Evolutionary conservation across 2,113 vertebrate genomes (phyloP), one percentile per base, ranked within the genome.

Genomic region (Gambusia holbrooki): DNA sequence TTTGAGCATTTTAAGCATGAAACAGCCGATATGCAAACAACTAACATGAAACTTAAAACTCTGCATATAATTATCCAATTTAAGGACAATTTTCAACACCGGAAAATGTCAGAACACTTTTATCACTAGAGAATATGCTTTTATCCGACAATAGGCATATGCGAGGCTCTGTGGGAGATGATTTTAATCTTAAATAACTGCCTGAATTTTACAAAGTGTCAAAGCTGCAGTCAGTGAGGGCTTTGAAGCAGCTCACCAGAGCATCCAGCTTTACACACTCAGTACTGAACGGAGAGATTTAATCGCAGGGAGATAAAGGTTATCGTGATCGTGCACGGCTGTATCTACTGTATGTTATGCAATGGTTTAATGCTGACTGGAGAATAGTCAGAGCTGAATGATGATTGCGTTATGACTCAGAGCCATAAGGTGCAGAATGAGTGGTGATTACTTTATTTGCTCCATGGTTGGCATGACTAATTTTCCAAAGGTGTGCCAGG

Each of bases 241-340:
- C 81, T 87, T 84, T 89, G 73, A 85, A 85, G 87, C 17, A 62
- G 79, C 71, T 87, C 86, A 80, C 13, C 71, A 64, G 88, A 88
- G 85, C 89, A 84, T 83, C 84, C 84, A 81, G 80, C 88, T 66
- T 80, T 63, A 87, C 76, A 74, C 65, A 64, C 65, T 76, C 65
- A 1, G 65, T 3, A 1, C 78, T 70, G 74, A 83, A 81, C 37
- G 64, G 11, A 14, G 62, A 89, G 90, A 89, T 92, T 80, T 85
- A 88, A 91, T 86, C 73, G 17, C 17, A 28, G 58, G 71, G 69
- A 86, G 90, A 93, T 91, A 89, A 91, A 71, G 71, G 69, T 73
- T 76, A 73, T 66, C 62, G 51, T 66, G 5, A 78, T 73, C 25
- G 76, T 60, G 80, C 37, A 48, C 54, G 66, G 62, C 72, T 76